Evolutionary conservation across 2,113 vertebrate genomes (phyloP).

Genomic region (Syngnathoides biaculeatus): DNA sequence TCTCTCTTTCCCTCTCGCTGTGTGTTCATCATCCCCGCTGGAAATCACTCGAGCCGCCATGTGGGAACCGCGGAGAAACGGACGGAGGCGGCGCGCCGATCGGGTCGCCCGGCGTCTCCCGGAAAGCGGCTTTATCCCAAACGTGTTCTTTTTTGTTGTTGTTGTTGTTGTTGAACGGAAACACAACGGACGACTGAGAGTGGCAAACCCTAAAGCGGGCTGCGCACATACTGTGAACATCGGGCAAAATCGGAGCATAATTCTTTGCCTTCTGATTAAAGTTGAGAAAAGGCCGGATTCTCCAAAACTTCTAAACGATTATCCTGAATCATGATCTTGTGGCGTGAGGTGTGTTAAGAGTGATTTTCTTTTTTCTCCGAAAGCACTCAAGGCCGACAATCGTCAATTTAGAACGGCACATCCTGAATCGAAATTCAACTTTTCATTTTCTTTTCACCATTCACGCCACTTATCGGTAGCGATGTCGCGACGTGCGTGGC

Average conservation of each 20-base stretch:
- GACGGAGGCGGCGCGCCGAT: constrained; percentile 20
- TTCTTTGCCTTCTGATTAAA: background rate
- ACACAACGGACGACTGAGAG: constrained; percentile 38
- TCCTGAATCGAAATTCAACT: too few relatives aligned
- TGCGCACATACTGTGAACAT: background rate
- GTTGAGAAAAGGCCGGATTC: too few relatives aligned
- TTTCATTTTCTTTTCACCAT: background rate
- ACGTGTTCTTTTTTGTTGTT: constrained; percentile 64
- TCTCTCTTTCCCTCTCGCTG: constrained; percentile 8
- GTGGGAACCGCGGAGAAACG: constrained; percentile 1
- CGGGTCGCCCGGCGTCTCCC: constrained; percentile 23
- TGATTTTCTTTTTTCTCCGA: too few relatives aligned
- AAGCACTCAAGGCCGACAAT: too few relatives aligned
- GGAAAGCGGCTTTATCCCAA: constrained; percentile 47
- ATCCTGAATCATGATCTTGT: too few relatives aligned
- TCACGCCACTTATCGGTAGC: too few relatives aligned
- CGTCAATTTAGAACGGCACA: background rate
- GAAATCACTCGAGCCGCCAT: constrained; percentile 25
- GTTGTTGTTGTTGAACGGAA: too few relatives aligned
- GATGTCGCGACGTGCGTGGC: too few relatives aligned
- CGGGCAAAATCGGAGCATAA: background rate
- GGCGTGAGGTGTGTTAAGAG: too few relatives aligned
- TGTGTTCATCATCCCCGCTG: constrained; percentile 35
- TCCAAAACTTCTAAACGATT: too few relatives aligned
- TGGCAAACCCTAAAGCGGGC: constrained; percentile 12